Conservation (phyloP, 2,888 invertebrate species). For the Drosophila setosimentum region DNA sequence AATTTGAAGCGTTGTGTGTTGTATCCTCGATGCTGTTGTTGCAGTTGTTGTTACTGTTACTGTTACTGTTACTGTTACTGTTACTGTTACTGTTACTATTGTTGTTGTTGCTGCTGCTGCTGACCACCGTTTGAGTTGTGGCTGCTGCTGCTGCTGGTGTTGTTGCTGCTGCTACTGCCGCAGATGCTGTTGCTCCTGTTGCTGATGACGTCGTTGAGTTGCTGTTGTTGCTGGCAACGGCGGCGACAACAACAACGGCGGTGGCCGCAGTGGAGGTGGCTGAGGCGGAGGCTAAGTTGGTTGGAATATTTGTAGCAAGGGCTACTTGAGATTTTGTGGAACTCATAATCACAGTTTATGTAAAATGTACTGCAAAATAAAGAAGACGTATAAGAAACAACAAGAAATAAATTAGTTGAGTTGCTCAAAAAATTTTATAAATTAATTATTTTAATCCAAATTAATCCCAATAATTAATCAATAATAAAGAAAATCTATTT, state of each 20-base stretch:
- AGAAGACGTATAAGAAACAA: not conserved
- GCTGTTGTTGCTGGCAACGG: constrained; percentile 70
- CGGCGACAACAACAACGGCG: constrained; percentile 76
- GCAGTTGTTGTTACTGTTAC: constrained; percentile 33
- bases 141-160: constrained; percentile 37
- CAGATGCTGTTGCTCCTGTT: constrained; percentile 27
- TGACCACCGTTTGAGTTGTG: constrained; percentile 5
- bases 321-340: constrained; percentile 85
- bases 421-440: not conserved
- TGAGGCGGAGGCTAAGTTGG: constrained; percentile 80
- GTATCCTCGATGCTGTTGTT: constrained; percentile 74
- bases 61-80: constrained; percentile 34
- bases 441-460: not conserved
- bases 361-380: constrained; percentile 77
- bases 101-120: constrained; percentile 24
- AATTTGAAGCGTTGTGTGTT: constrained; percentile 52
- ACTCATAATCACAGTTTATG: constrained; percentile 85
- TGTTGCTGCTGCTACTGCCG: constrained; percentile 26
- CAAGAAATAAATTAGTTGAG: not conserved
- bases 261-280: constrained; percentile 74
- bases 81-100: constrained; percentile 34
- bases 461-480: not conserved
- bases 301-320: constrained; percentile 85
- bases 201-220: constrained; percentile 57
- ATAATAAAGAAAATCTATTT: not conserved